Conservation (phyloP, 2,888 invertebrate species). For the Catocala sponsa region DNA sequence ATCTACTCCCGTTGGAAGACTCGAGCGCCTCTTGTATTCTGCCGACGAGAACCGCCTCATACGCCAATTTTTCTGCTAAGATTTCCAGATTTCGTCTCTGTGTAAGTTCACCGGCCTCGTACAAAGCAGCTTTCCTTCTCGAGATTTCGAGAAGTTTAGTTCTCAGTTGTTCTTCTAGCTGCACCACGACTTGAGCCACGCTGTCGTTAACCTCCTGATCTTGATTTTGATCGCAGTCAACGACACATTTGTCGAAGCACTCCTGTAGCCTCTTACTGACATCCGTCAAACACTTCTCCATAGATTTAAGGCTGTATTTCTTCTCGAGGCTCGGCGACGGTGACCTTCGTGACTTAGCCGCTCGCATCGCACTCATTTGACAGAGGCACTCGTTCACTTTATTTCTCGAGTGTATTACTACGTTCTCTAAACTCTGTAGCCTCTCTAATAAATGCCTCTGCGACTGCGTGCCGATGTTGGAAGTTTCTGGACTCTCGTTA, state of each 20-base stretch:
- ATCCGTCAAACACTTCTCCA: constrained; percentile 90
- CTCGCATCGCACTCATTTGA: constrained; percentile 89
- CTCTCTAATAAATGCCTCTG: constrained; percentile 88
- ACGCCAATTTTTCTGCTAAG: constrained; percentile 93
- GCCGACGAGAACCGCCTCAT: constrained; percentile 92
- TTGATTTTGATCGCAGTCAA: constrained; percentile 76
- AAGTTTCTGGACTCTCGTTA: constrained; percentile 66
- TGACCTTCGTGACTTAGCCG: constrained; percentile 89
- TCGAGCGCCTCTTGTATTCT: constrained; percentile 91
- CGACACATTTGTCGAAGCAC: constrained; percentile 88
- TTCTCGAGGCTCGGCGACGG: constrained; percentile 90
- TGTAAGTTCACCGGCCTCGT: constrained; percentile 91
- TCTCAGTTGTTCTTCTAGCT: constrained; percentile 90
- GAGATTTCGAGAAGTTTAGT: constrained; percentile 91
- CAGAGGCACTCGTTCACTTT: constrained; percentile 91
- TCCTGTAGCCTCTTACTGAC: constrained; percentile 89
- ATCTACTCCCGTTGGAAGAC: constrained; percentile 86
- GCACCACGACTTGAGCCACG: constrained; percentile 88
- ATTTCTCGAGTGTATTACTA: constrained; percentile 89
- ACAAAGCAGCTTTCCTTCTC: constrained; percentile 89
- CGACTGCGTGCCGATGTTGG: constrained; percentile 82
- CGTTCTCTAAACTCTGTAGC: constrained; percentile 89
- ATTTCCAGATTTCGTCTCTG: constrained; percentile 91
- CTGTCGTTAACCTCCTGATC: constrained; percentile 79
- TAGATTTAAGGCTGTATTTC: constrained; percentile 88